phyloP scores from a whole-genome alignment of 1,140 invertebrate species.

The Megalopta genalis region DNA sequence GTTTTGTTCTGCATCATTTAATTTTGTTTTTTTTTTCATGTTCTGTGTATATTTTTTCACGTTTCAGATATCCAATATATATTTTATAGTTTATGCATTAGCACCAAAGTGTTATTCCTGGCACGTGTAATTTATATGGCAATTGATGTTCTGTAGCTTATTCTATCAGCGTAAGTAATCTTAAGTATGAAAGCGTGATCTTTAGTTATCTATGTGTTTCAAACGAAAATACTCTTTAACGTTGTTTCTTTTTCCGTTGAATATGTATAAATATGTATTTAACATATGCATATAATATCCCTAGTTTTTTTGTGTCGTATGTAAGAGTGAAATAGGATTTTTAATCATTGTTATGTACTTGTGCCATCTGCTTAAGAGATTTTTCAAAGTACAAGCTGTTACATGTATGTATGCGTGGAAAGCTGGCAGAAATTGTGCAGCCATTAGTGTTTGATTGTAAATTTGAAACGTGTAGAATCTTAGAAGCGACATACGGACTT shows the following conservation, averaged over 20 bases:
- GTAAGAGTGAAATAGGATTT: slow-evolving; percentile 14
- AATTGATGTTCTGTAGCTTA: slow-evolving; percentile 65
- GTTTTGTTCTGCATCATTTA: slow-evolving; percentile 51
- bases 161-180: slow-evolving; percentile 67
- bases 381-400: slow-evolving; percentile 1
- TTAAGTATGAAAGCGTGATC: slow-evolving; percentile 53
- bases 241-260: not conserved
- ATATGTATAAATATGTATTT: slow-evolving; percentile 17
- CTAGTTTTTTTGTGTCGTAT: not conserved
- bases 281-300: not conserved
- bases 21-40: slow-evolving; percentile 48
- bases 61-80: slow-evolving; percentile 71
- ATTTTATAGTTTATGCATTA: slow-evolving; percentile 71
- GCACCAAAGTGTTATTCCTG: slow-evolving; percentile 68
- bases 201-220: slow-evolving; percentile 24
- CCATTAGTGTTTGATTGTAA: slow-evolving; percentile 10
- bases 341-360: not conserved
- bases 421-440: slow-evolving; percentile 44
- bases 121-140: slow-evolving; percentile 69
- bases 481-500: slow-evolving; percentile 34
- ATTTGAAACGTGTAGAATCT: slow-evolving; percentile 17
- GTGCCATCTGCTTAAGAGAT: slow-evolving; percentile 13
- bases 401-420: slow-evolving; percentile 36
- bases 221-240: slow-evolving; percentile 3
- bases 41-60: slow-evolving; percentile 69